Base-by-base conservation (phyloP, 37 sponge, comb jelly and placozoan species). In the Halisarca cf. caerulea region DNA sequence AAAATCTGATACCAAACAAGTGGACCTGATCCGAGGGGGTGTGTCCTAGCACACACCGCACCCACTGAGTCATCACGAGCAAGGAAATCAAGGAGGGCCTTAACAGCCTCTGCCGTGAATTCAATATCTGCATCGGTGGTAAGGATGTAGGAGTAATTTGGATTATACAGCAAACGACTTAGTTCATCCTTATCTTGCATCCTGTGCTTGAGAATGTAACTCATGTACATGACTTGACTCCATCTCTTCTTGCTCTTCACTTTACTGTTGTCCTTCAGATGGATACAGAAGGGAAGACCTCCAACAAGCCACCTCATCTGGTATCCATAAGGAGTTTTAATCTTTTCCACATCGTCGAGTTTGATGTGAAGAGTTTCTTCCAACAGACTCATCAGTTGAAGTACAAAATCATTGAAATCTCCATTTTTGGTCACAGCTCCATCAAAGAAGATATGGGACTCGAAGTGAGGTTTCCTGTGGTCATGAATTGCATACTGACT, bases 221-320 rank as follows among this genome's bases (percentile, higher is more conserved):
- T 92, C 96, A 96, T 96, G 84, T 96, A 96, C 96, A 96, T 96
- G 36, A 96, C 96, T 66, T 96, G 96, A 51, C 91, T 91, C 93
- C 93, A 96, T 41, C 94, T 40, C 80, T 93, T 96, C 90, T 96
- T 96, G 77, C 88, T 88, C 72, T 86, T 93, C 25, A 93, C 89
- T 77, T 89, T 86, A 28, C 45, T 66, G 58, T 86, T 86, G 68
- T 95, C 93, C 80, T 95, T 95, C 75, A 92, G 86, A 37, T 95
- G 96, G 21, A 95, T 57, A 14, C 28, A 64, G 69, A 95, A 92
- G 3, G 86, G 88, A 82, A 95, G 88, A 5, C 71, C 69, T 0
- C 34, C 72, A 37, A 74, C 15, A 0, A 71, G 37, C 93, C 93
- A 96, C 33, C 6, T 55, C 38, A 93, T 53, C 38, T 86, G 86